These are phyloP conservation scores for Ammospiza caudacuta DNA, from an alignment of 2,113 vertebrate genomes.

Conservation along the genomic window DNA sequence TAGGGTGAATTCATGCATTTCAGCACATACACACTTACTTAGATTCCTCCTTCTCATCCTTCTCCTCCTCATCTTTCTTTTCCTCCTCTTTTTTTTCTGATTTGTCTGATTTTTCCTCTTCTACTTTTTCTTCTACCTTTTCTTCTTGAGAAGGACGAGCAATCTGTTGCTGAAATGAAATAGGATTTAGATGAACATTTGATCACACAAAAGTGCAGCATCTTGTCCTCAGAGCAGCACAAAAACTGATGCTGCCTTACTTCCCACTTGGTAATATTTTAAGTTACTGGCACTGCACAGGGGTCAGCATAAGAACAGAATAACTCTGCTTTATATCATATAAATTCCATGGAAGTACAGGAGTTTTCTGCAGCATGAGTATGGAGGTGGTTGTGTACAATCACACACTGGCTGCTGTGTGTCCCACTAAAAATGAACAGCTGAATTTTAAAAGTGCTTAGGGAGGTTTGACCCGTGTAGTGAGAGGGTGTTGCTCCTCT, in stretches of 20 bases:
- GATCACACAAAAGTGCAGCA: neutral
- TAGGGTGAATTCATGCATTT: neutral
- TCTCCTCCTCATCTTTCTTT: slow-evolving; percentile 98
- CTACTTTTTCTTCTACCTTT: slow-evolving; percentile 93
- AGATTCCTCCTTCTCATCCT: slow-evolving; percentile 96
- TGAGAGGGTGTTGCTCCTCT: neutral
- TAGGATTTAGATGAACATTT: neutral
- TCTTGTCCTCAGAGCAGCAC: neutral
- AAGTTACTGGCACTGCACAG: neutral
- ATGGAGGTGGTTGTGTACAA: neutral
- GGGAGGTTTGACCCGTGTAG: neutral
- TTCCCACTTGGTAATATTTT: neutral
- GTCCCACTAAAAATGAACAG: neutral
- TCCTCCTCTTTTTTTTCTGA: slow-evolving; percentile 97
- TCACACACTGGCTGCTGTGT: neutral
- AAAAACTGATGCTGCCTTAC: neutral
- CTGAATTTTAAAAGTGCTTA: neutral
- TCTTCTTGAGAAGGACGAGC: slow-evolving; percentile 97
- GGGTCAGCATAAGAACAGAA: neutral
- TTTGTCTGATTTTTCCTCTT: slow-evolving; percentile 94
- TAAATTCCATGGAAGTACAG: neutral
- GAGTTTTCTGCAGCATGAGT: neutral
- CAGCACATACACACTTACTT: slow-evolving; percentile 79
- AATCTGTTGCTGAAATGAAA: slow-evolving; percentile 86
- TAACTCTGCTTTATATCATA: neutral